phyloP scores from a whole-genome alignment of 2,797 vertebrate species.

The Acestrorhynchus altus region DNA sequence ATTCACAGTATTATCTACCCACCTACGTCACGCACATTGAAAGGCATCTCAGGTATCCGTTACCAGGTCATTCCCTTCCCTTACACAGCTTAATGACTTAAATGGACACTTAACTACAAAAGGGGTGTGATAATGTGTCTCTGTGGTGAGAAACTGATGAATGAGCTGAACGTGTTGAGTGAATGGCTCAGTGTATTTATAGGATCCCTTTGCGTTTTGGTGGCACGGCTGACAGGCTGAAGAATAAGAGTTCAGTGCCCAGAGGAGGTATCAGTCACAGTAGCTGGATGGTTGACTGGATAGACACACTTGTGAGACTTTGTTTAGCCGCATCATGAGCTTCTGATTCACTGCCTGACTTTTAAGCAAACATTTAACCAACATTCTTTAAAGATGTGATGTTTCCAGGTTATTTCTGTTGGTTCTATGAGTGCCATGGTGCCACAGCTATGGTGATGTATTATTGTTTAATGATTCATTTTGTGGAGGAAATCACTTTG shows the following conservation, averaged over 20 bases:
- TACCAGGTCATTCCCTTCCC: too few species aligned
- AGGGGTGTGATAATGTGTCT: neutral
- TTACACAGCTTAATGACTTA: neutral
- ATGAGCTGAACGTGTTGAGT: neutral
- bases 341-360: neutral
- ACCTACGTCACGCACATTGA: too few species aligned
- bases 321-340: conserved; percentile 3
- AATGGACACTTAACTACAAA: neutral
- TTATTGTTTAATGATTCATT: too few species aligned
- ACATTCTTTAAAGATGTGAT: too few species aligned
- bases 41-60: too few species aligned
- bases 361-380: too few species aligned
- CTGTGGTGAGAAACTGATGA: neutral
- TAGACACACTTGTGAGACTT: conserved; percentile 2
- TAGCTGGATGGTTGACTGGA: neutral
- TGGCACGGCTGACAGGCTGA: neutral
- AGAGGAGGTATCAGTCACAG: conserved; percentile 1
- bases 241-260: neutral
- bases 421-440: too few species aligned
- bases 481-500: too few species aligned
- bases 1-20: too few species aligned
- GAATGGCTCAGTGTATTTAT: conserved; percentile 1
- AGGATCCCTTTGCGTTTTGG: neutral
- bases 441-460: too few species aligned
- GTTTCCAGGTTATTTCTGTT: too few species aligned